phyloP scores from a whole-genome alignment of 2,888 invertebrate species.

The Tortrix viridana region DNA sequence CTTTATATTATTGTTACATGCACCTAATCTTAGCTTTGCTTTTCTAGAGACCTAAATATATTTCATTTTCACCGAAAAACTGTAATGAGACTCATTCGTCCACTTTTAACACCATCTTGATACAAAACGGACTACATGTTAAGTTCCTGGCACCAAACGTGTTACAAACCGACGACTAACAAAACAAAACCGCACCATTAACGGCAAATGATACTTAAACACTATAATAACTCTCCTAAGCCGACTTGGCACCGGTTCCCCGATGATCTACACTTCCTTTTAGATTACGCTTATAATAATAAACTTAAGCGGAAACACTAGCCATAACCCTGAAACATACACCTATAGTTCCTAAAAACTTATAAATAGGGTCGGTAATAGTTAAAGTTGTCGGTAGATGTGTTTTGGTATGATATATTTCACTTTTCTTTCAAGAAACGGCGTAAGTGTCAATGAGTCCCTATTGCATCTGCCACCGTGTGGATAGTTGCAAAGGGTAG shows the following conservation, averaged over 20 bases:
- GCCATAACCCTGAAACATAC: not conserved
- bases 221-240: slow-evolving; percentile 42
- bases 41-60: too few relatives aligned
- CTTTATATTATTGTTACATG: too few relatives aligned
- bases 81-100: too few relatives aligned
- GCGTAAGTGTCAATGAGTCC: too few relatives aligned
- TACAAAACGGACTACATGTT: too few relatives aligned
- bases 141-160: not conserved
- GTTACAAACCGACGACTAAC: slow-evolving; percentile 38
- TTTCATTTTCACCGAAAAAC: too few relatives aligned
- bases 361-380: slow-evolving; percentile 13
- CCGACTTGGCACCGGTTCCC: slow-evolving; percentile 21
- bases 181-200: slow-evolving; percentile 45
- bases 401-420: slow-evolving; percentile 37
- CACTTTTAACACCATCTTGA: too few relatives aligned
- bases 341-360: not conserved
- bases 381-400: not conserved
- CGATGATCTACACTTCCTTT: slow-evolving; percentile 49
- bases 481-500: too few relatives aligned
- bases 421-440: too few relatives aligned
- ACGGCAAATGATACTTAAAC: slow-evolving; percentile 15
- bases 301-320: slow-evolving; percentile 50
- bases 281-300: slow-evolving; percentile 55
- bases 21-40: too few relatives aligned
- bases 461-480: too few relatives aligned